phyloP scores from a whole-genome alignment of 2,113 vertebrate genomes.

The Anser brachyrhynchus region DNA sequence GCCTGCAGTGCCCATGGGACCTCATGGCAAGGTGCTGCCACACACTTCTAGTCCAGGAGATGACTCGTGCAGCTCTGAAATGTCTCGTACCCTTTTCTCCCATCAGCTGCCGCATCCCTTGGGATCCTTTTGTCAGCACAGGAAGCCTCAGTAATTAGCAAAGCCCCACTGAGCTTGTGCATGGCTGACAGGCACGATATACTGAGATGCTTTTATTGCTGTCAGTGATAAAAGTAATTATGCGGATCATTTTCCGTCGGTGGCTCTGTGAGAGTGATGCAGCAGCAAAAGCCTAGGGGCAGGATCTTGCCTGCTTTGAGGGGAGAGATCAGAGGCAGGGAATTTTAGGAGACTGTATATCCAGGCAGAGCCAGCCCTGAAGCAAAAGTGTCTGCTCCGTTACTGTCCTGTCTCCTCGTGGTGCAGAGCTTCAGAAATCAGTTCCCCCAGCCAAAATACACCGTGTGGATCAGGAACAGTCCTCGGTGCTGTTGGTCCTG shows the following conservation, averaged over 20 bases:
- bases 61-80: background rate
- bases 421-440: background rate
- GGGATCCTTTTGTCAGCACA: background rate
- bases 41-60: background rate
- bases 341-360: background rate
- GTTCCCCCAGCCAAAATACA: background rate
- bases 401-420: background rate
- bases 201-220: background rate
- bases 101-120: background rate
- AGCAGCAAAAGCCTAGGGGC: background rate
- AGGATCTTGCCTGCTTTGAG: background rate
- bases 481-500: background rate
- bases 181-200: background rate
- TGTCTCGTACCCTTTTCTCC: background rate
- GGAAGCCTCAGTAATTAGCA: background rate
- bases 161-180: background rate
- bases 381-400: background rate
- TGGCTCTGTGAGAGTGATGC: background rate
- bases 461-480: background rate
- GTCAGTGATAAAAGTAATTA: background rate
- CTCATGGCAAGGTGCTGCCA: background rate
- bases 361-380: background rate
- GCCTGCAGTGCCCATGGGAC: background rate
- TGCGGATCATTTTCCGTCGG: background rate
- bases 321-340: background rate